Base-by-base conservation (phyloP, 2,113 vertebrate species). In the Noctilio leporinus region DNA sequence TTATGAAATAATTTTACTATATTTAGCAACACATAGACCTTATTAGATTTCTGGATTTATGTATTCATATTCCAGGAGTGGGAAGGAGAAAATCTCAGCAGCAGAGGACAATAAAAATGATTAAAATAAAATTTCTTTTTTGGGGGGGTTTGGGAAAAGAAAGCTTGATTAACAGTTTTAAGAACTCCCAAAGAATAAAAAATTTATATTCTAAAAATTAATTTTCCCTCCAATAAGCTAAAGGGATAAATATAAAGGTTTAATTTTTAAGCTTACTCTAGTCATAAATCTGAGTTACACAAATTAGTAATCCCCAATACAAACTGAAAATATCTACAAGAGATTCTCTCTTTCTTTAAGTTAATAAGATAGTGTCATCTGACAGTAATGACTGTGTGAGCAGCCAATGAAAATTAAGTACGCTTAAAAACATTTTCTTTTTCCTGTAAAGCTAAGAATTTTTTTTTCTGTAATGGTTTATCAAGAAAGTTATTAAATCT, bases 381-480 rank as follows among this genome's bases (percentile, higher is more conserved):
- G 57, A 62, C 75, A 47, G 33, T 85, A 84, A 81, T 69, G 72
- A 96, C 8, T 69, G 35, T 67, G 82, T 86, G 49, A 92, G 65
- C 10, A 81, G 69, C 12, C 83, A 92, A 82, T 38, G 49, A 78
- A 95, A 95, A 93, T 81, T 80, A 86, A 78, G 9, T 45, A 51
- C 73, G 43, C 40, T 76, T 86, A 92, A 93, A 95, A 81, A 43
- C 24, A 43, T 26, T 30, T 59, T 92, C n/a, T n/a, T 90, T 91
- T 69, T 28, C 16, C 38, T 47, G 4, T n/a, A 75, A 95, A 17
- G 35, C 26, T 89, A 89, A 95, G 69, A 91, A 88, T 55, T n/a
- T n/a, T n/a, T n/a, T n/a, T n/a, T n/a, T n/a, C n/a, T 94, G 30
- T 86, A 87, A 95, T 51, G 64, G 86, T 45, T 89, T 69, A 96